Evolutionary conservation across 1,140 invertebrate species (phyloP).

Genomic region (Aphelinus atriplicis): DNA sequence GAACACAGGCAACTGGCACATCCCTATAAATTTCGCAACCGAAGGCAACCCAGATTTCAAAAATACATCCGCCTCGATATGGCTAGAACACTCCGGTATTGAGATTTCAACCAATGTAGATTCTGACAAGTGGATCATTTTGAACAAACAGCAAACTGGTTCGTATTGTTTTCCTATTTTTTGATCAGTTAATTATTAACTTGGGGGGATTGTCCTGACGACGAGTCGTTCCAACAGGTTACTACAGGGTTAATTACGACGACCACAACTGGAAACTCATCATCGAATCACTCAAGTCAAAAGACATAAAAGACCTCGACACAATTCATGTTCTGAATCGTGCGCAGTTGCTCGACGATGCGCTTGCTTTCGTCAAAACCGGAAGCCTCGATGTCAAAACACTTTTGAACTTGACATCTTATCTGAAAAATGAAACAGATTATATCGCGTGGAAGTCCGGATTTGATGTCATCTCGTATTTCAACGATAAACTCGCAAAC

Average conservation of each 20-base stretch:
- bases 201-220: background rate
- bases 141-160: background rate
- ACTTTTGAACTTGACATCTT: no score
- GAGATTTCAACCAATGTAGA: background rate
- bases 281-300: constrained; percentile 52
- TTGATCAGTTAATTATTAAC: background rate
- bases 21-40: background rate
- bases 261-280: constrained; percentile 64
- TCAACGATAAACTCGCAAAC: no score
- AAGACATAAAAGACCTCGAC: constrained; percentile 30
- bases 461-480: no score
- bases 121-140: background rate
- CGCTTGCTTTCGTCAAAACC: no score
- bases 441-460: no score
- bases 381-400: no score
- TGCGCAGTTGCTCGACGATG: no score
- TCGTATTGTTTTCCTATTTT: background rate
- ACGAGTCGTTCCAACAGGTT: constrained; percentile 49
- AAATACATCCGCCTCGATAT: background rate
- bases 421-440: no score
- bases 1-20: no score
- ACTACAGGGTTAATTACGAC: constrained; percentile 71
- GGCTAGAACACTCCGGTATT: background rate
- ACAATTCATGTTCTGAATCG: no score
- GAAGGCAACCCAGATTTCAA: background rate